Evolutionary conservation across 2,797 vertebrate genomes (phyloP).

Genomic region (Sarcophilus harrisii): DNA sequence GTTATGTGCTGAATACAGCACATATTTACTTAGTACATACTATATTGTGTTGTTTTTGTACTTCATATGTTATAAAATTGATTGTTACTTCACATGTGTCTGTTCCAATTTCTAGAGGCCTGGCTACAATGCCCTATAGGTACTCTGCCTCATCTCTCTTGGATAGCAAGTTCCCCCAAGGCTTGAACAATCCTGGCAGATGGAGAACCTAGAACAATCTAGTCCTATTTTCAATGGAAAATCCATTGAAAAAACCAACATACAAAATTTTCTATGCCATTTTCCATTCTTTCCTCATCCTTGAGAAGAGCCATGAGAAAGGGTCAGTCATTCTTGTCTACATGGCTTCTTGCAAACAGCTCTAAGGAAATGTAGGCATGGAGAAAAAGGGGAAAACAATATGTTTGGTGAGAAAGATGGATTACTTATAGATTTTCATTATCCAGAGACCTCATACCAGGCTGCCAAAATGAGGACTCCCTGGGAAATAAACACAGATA

Average conservation of each 20-base stretch:
- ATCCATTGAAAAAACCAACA: not conserved
- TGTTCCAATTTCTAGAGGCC: not conserved
- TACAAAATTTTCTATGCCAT: not conserved
- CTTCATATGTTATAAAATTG: not conserved
- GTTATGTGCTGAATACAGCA: not conserved
- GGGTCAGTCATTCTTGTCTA: not conserved
- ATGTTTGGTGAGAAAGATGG: not conserved
- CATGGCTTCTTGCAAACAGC: not conserved
- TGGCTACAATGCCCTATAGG: not conserved
- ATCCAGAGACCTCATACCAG: not conserved
- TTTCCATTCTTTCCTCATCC: not conserved
- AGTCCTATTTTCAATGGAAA: not conserved
- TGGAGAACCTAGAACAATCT: not conserved
- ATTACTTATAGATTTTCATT: not conserved
- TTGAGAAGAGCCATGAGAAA: not conserved
- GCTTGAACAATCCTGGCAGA: not conserved
- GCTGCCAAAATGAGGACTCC: not conserved
- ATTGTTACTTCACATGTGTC: too few relatives aligned
- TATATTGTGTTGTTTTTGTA: not conserved
- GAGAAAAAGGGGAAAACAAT: not conserved
- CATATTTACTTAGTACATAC: not conserved
- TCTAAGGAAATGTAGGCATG: not conserved
- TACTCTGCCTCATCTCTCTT: conserved; percentile 20
- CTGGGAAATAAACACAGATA: not conserved
- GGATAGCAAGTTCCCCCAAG: not conserved